Conservation (phyloP, 1,140 invertebrate genomes). For the Paraescarpia echinospica region DNA sequence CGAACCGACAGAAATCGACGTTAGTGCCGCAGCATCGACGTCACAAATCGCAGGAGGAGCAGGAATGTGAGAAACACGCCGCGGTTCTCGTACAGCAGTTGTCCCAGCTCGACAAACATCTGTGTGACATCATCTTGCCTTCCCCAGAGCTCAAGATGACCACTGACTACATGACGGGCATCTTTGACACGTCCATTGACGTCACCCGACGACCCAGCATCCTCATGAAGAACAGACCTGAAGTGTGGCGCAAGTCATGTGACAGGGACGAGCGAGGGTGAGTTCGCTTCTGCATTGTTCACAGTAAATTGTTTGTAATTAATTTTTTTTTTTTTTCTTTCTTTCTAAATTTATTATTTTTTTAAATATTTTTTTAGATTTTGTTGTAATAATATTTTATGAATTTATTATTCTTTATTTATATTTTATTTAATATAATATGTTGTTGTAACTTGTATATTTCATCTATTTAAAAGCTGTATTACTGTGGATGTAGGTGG, state of each 20-base stretch:
- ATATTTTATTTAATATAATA: too few species aligned
- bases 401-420: too few species aligned
- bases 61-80: conserved; percentile 77
- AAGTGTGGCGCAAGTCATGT: background rate
- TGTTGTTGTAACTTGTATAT: too few species aligned
- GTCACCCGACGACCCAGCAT: conserved; percentile 59
- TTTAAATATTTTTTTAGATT: too few species aligned
- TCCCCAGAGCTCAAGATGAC: conserved; percentile 72
- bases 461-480: too few species aligned
- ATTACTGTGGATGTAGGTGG: too few species aligned
- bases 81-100: conserved; percentile 73
- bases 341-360: background rate
- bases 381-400: too few species aligned
- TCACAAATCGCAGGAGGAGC: conserved; percentile 72
- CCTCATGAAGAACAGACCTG: background rate
- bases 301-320: background rate
- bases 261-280: background rate
- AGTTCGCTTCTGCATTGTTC: too few species aligned
- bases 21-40: background rate
- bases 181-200: conserved; percentile 73
- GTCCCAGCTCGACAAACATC: conserved; percentile 55
- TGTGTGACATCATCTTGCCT: conserved; percentile 63
- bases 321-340: background rate
- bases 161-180: conserved; percentile 76
- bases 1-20: background rate